These are phyloP conservation scores for Eilema depressum DNA, from an alignment of 2,888 invertebrate genomes.

Conservation along the genomic window DNA sequence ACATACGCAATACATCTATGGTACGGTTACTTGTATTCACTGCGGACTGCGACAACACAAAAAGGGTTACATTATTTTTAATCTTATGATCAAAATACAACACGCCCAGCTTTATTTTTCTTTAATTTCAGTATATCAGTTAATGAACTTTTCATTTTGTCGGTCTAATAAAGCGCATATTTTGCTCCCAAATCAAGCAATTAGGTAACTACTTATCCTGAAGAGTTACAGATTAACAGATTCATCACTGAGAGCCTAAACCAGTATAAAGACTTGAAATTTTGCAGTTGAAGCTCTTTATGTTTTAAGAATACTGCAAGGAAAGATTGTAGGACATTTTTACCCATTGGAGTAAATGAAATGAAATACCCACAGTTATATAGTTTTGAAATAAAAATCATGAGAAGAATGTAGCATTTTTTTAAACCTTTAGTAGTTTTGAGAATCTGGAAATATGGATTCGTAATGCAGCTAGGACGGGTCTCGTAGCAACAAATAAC, in stretches of 20 bases:
- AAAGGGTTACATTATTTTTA: constrained; percentile 33
- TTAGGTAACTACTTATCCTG: not conserved
- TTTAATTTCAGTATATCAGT: not conserved
- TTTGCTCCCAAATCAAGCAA: not conserved
- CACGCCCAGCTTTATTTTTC: not conserved
- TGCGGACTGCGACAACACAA: constrained; percentile 23
- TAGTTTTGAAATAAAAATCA: too few relatives aligned
- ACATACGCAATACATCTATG: constrained; percentile 24
- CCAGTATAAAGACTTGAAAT: not conserved
- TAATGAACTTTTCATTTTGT: not conserved
- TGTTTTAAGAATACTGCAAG: too few relatives aligned
- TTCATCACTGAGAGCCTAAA: not conserved
- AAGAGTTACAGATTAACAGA: not conserved
- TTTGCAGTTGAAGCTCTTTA: too few relatives aligned
- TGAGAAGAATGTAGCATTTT: too few relatives aligned
- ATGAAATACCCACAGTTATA: too few relatives aligned
- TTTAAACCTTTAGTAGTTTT: too few relatives aligned
- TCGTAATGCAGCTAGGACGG: too few relatives aligned
- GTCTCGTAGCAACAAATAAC: too few relatives aligned
- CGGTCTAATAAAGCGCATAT: not conserved
- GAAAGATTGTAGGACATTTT: too few relatives aligned
- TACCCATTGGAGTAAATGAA: too few relatives aligned
- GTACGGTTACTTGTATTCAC: constrained; percentile 5
- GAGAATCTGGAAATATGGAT: too few relatives aligned
- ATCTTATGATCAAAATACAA: constrained; percentile 17